A percentile compares a stretch with the other conserved stretches of the same genome.
These are phyloP conservation scores for Drosophila sechellia DNA, from an alignment of 1,140 invertebrate genomes.

Conservation along the genomic window DNA sequence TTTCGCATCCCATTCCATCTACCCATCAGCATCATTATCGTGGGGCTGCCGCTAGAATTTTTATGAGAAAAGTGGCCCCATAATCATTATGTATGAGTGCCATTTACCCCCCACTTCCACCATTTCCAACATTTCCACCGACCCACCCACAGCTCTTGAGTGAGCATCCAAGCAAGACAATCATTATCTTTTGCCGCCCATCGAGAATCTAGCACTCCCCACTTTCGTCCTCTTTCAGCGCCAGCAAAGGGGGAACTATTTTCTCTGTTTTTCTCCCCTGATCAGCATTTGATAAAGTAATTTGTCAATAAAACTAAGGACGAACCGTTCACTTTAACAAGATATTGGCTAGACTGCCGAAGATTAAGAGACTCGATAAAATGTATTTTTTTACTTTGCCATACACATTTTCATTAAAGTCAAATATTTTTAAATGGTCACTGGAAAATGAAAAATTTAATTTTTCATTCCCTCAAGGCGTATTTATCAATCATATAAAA, in stretches of 20 bases:
- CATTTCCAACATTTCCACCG: not conserved
- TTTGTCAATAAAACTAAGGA: constrained; percentile 65
- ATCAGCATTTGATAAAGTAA: constrained; percentile 56
- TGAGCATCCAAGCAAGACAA: constrained; percentile 47
- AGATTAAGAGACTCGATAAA: not conserved
- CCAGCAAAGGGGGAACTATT: constrained; percentile 44
- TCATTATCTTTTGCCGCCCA: constrained; percentile 64
- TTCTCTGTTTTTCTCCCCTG: constrained; percentile 13
- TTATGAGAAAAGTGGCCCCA: constrained; percentile 78
- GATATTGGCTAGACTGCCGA: not conserved
- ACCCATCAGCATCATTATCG: constrained; percentile 54
- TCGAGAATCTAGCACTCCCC: constrained; percentile 16
- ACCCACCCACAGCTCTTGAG: constrained; percentile 15
- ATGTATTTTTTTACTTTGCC: not conserved
- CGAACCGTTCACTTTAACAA: constrained; percentile 3
- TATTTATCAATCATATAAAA: constrained; percentile 21
- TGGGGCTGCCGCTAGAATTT: constrained; percentile 72
- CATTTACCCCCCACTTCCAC: constrained; percentile 40
- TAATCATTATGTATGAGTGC: constrained; percentile 78
- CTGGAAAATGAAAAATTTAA: not conserved
- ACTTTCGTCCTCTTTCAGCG: not conserved
- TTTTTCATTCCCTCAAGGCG: not conserved
- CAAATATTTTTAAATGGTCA: not conserved
- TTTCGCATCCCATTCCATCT: constrained; percentile 24
- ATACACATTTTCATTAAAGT: not conserved